Evolutionary conservation across 2,888 invertebrate genomes (phyloP), one percentile per base, ranked within the genome.

Genomic region (Eupithecia insigniata): DNA sequence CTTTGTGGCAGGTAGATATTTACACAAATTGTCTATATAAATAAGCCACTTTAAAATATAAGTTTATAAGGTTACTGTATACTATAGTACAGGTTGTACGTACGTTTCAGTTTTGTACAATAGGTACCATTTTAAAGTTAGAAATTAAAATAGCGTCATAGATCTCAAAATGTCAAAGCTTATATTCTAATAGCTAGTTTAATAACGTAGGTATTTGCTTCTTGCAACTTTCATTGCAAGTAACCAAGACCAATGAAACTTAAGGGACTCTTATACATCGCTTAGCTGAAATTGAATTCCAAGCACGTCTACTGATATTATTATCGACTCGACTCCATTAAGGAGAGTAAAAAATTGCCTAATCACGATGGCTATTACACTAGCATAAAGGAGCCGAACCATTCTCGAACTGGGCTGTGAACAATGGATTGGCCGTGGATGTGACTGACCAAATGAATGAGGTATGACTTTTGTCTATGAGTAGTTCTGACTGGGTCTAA

Each of bases 251-350:
- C 22, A 55, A 55, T 55, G 26, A 55, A 55, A 22, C 22, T 22
- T 22, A 10, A 14, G 22, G 4, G 5, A 12, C 4, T 55, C 26
- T 12, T 26, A 55, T 4, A 26, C 10, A 22, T 51, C 22, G 22
- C 26, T 55, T 26, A 26, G 12, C 60, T 62, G 61, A 62, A 36
- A 16, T 7, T 16, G 32, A 34, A 62, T 62, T 62, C 34, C 30
- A 32, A 62, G 36, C 64, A 39, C 64, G 64, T 64, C 36, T 16
- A 36, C 18, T 26, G 36, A 39, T 64, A 34, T 36, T 64, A 34
- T 36, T 64, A 34, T 36, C 64, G 62, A 62, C 22, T 62, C 62
- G 62, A 39, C 64, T 64, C 36, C 10, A 64, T 64, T 34, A 64
- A 16, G 22, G 36, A 34, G 26, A 14, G 14, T 36, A 64, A 39